A percentile compares a stretch with the other conserved stretches of the same genome.
phyloP scores from a whole-genome alignment of 2,888 invertebrate species.

The Drosophila tanythrix region DNA sequence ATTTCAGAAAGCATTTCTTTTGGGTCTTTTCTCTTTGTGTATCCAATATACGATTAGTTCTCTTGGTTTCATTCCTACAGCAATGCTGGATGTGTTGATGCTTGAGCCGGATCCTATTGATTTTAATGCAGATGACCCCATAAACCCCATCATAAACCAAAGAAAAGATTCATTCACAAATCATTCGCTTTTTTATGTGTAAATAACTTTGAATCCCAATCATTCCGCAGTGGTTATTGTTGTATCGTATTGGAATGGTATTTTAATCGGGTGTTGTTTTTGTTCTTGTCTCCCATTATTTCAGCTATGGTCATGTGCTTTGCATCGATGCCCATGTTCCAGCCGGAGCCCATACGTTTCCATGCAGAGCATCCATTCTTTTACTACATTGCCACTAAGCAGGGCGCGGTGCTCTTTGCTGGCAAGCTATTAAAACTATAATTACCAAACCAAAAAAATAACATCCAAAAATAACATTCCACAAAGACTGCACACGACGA shows the following conservation, averaged over 20 bases:
- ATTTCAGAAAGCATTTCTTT: not conserved
- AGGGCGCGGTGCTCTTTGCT: slow-evolving; percentile 50
- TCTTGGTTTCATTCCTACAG: not conserved
- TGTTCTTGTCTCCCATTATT: slow-evolving; percentile 32
- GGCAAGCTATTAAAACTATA: slow-evolving; percentile 38
- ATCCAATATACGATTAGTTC: not conserved
- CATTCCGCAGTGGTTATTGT: too few species aligned
- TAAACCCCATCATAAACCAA: not conserved
- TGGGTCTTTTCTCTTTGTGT: not conserved
- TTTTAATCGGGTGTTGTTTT: slow-evolving; percentile 29
- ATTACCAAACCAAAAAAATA: slow-evolving; percentile 12
- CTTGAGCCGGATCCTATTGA: slow-evolving; percentile 28
- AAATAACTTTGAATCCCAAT: not conserved
- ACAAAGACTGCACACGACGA: slow-evolving; percentile 35
- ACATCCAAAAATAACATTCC: slow-evolving; percentile 10
- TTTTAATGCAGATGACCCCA: slow-evolving; percentile 44
- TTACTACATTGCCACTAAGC: slow-evolving; percentile 51
- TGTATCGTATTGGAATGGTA: slow-evolving; percentile 5
- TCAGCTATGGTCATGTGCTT: slow-evolving; percentile 44
- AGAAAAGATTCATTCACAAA: not conserved
- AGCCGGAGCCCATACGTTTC: slow-evolving; percentile 51
- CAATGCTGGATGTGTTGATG: slow-evolving; percentile 25
- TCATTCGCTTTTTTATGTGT: not conserved
- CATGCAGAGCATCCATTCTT: slow-evolving; percentile 63
- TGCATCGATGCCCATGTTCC: slow-evolving; percentile 41